Percentiles rank a stretch among this genome's conserved stretches.
phyloP scores from a whole-genome alignment of 2,888 invertebrate species.

The Drosophila anomalipes region DNA sequence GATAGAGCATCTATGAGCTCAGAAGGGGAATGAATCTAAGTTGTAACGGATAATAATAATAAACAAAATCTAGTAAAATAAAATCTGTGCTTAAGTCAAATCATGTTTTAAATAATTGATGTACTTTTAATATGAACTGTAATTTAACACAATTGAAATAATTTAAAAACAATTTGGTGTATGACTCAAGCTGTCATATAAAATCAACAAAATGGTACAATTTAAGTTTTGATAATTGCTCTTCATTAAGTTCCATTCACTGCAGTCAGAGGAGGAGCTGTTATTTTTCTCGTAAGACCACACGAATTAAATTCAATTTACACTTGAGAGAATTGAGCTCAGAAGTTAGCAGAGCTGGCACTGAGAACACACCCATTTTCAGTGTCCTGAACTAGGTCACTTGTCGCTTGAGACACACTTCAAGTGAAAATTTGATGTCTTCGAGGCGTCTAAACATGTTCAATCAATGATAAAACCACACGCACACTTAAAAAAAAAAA shows the following conservation, averaged over 20 bases:
- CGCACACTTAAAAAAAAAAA: constrained; percentile 38
- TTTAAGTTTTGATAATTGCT: constrained; percentile 23
- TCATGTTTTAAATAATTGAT: background rate
- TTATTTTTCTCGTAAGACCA: constrained; percentile 26
- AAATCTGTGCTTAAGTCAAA: background rate
- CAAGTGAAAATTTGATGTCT: constrained; percentile 74
- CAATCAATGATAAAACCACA: constrained; percentile 74
- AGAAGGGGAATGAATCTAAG: background rate
- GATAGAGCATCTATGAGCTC: background rate
- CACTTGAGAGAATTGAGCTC: constrained; percentile 47
- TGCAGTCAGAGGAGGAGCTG: constrained; percentile 2
- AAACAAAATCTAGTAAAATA: background rate
- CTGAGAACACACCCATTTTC: constrained; percentile 9
- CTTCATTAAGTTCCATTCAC: constrained; percentile 34
- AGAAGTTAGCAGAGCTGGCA: constrained; percentile 9
- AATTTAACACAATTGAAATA: background rate
- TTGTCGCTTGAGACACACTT: constrained; percentile 60
- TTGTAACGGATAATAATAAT: background rate
- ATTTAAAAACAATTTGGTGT: background rate
- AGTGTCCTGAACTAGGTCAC: constrained; percentile 35
- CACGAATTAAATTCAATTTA: constrained; percentile 48
- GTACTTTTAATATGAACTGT: background rate
- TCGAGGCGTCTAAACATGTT: constrained; percentile 66
- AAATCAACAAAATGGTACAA: background rate
- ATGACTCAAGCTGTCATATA: background rate